A percentile compares a stretch with the other conserved stretches of the same genome.
Conservation (phyloP, 2,797 vertebrate species). For the Sebastes taczanowskii region DNA sequence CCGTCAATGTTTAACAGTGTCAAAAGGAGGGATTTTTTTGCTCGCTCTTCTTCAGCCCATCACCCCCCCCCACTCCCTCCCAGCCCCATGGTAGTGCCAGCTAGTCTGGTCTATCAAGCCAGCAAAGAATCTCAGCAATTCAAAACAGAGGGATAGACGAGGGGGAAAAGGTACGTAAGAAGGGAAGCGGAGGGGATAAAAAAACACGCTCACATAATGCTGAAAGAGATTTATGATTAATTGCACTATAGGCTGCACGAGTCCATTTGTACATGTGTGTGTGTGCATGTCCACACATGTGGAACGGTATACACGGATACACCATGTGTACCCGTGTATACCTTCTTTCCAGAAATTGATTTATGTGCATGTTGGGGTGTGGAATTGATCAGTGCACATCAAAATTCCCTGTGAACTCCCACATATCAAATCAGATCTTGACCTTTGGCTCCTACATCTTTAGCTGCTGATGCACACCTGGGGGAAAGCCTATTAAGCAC, state of each 20-base stretch:
- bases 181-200: constrained; percentile 67
- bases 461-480: constrained; percentile 81
- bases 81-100: constrained; percentile 59
- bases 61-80: constrained; percentile 20
- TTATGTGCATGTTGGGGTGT: constrained; percentile 80
- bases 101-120: constrained; percentile 84
- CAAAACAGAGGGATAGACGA: constrained; percentile 39
- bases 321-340: constrained; percentile 17
- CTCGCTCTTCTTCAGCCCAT: constrained; percentile 43
- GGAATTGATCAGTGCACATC: constrained; percentile 87
- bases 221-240: constrained; percentile 78
- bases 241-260: constrained; percentile 63
- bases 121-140: constrained; percentile 75
- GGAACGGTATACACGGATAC: background rate
- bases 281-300: constrained; percentile 48
- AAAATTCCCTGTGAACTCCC: constrained; percentile 82
- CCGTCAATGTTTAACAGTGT: constrained; percentile 90
- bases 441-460: constrained; percentile 83
- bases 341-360: constrained; percentile 82
- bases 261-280: constrained; percentile 36
- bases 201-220: constrained; percentile 78
- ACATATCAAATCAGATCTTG: constrained; percentile 84
- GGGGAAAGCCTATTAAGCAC: constrained; percentile 69
- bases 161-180: constrained; percentile 38
- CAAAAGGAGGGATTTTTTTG: constrained; percentile 84